Evolutionary conservation across 2,113 vertebrate genomes (phyloP).

Genomic region (Aplodontia rufa): DNA sequence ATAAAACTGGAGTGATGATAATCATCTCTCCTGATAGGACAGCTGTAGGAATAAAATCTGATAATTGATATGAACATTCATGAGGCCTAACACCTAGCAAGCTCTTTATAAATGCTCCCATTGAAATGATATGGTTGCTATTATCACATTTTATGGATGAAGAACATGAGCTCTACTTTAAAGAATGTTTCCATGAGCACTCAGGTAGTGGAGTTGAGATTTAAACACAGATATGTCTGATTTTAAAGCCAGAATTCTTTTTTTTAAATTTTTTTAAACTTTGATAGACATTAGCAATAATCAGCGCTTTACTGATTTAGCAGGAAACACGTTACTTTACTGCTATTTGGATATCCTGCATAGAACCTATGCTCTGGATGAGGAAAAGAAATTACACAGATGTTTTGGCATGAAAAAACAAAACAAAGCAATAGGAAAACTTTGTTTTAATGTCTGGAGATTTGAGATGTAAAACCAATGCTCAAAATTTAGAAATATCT

Average conservation of each 20-base stretch:
- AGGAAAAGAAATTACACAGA: slow-evolving; percentile 50
- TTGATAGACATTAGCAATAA: slow-evolving; percentile 31
- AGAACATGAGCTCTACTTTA: not conserved
- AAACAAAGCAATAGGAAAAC: not conserved
- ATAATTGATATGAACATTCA: not conserved
- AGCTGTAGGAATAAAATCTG: not conserved
- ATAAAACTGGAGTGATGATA: not conserved
- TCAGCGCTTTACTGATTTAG: slow-evolving; percentile 49
- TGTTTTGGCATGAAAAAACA: not conserved
- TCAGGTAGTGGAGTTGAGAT: not conserved
- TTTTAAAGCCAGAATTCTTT: not conserved
- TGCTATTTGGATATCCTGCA: slow-evolving; percentile 62
- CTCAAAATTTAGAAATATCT: slow-evolving; percentile 54
- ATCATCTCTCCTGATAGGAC: not conserved
- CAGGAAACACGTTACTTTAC: not conserved
- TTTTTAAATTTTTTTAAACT: not conserved
- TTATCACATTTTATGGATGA: not conserved
- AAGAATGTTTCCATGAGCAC: not conserved
- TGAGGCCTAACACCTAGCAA: not conserved
- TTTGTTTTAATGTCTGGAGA: slow-evolving; percentile 47
- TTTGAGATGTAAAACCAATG: slow-evolving; percentile 41
- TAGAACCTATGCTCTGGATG: slow-evolving; percentile 58
- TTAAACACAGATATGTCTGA: not conserved
- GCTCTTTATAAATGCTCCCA: not conserved
- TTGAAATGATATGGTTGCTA: not conserved